phyloP scores from a whole-genome alignment of 2,113 vertebrate genomes.

The Chaetorhynchus papuensis region DNA sequence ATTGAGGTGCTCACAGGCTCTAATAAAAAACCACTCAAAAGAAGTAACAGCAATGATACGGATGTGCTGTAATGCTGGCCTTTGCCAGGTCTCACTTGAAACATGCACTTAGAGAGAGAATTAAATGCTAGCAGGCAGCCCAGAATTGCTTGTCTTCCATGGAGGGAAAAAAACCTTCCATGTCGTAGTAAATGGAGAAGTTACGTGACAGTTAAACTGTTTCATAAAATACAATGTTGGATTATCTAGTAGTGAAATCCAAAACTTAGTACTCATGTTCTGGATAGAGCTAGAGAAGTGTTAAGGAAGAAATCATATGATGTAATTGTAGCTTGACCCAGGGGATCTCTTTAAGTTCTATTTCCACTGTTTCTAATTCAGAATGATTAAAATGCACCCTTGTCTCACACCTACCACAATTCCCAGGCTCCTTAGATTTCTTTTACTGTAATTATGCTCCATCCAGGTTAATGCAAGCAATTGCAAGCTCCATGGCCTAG shows the following conservation, averaged over 20 bases:
- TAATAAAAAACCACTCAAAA: not conserved
- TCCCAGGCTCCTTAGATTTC: not conserved
- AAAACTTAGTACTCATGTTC: not conserved
- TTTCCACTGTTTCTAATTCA: not conserved
- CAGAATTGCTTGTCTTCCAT: not conserved
- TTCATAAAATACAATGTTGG: not conserved
- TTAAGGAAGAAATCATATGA: not conserved
- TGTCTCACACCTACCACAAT: not conserved
- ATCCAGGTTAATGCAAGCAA: not conserved
- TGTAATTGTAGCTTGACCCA: not conserved
- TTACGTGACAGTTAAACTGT: not conserved
- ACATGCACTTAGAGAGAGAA: not conserved
- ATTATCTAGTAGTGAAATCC: not conserved
- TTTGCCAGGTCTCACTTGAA: not conserved
- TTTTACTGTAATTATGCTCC: not conserved
- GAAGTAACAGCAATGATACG: not conserved
- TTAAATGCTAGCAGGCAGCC: not conserved
- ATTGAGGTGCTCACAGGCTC: not conserved
- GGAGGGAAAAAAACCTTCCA: not conserved
- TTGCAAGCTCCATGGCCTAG: not conserved
- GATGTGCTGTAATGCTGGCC: not conserved
- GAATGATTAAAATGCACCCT: not conserved
- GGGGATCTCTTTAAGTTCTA: not conserved
- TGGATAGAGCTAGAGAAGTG: not conserved
- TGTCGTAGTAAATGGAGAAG: not conserved